Evolutionary conservation across 1,140 invertebrate genomes (phyloP).

Genomic region (Drosophila rufa): DNA sequence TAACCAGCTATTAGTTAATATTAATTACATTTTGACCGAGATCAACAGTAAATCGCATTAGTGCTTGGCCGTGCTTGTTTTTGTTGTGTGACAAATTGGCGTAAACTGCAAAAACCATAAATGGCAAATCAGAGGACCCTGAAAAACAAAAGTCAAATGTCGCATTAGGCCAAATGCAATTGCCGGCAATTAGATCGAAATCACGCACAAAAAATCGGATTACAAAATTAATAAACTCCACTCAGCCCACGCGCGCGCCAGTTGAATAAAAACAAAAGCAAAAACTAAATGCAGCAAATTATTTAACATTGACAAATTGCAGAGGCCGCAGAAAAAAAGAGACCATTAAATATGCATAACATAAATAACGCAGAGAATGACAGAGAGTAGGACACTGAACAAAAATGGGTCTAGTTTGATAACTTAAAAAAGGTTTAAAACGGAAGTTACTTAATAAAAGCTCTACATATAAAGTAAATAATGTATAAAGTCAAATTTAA

Average conservation of each 20-base stretch:
- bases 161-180: slow-evolving; percentile 70
- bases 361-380: slow-evolving; percentile 40
- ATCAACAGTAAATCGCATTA: slow-evolving; percentile 57
- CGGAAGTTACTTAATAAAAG: accelerated
- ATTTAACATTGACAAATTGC: slow-evolving; percentile 72
- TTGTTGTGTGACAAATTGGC: slow-evolving; percentile 34
- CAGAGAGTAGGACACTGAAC: not conserved
- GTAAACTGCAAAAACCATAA: slow-evolving; percentile 32
- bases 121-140: slow-evolving; percentile 31
- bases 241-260: slow-evolving; percentile 4
- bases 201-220: slow-evolving; percentile 37
- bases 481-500: too few species aligned
- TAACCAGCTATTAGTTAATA: slow-evolving; percentile 19
- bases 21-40: slow-evolving; percentile 50
- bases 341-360: slow-evolving; percentile 73
- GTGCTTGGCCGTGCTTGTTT: not conserved
- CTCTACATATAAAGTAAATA: not conserved
- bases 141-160: slow-evolving; percentile 30
- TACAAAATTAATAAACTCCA: slow-evolving; percentile 71
- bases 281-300: slow-evolving; percentile 63
- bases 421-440: too few species aligned
- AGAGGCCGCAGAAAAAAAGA: slow-evolving; percentile 49
- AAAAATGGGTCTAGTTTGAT: not conserved
- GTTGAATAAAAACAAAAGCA: slow-evolving; percentile 34
- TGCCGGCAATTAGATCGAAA: slow-evolving; percentile 65